Base-by-base conservation (phyloP, 2,113 vertebrate genomes). In the Oryzias curvinotus region DNA sequence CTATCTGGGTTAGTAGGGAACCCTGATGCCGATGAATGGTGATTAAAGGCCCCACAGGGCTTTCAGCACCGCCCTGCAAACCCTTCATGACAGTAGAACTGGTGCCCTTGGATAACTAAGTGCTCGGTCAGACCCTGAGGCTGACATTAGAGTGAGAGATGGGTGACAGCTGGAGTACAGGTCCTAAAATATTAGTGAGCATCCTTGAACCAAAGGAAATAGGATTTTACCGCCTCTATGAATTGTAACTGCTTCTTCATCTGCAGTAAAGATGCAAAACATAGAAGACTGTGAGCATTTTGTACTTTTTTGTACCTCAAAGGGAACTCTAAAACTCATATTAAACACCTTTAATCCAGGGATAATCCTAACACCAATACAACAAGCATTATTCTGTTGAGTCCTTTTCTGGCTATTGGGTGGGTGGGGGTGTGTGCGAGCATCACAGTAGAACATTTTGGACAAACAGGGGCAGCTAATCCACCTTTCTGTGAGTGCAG, bases 1-100 rank as follows among this genome's bases (percentile, higher is more conserved):
- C 25, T 56, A 86, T 77, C 66, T 78, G 78, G 80, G 83, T 83
- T 67, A 84, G 65, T 78, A 68, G 78, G 68, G 60, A 65, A 83
- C 63, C 16, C 46, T 71, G 67, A 44, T 59, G 52, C 5, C 15
- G 65, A 19, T 54, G 48, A 67, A 68, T 64, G 23, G 62, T 59
- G 78, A 84, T 67, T 55, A 69, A 68, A 70, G 73, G 65, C 70
- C 66, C 66, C 62, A 41, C 47, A 41, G 68, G 75, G 58, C 65
- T 74, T 73, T 74, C 23, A 47, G 62, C 41, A 42, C 67, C 28
- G 5, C 28, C 28, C 28, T 52, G 56, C 64, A 57, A 44, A 49
- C 60, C 47, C 43, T 69, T 64, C 54, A 26, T 68, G 70, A 64
- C 73, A 70, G 68, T 57, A 52, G 65, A 48, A 14, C 50, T 48